Conservation (phyloP, 2,113 vertebrate genomes). For the Herpailurus yagouaroundi region DNA sequence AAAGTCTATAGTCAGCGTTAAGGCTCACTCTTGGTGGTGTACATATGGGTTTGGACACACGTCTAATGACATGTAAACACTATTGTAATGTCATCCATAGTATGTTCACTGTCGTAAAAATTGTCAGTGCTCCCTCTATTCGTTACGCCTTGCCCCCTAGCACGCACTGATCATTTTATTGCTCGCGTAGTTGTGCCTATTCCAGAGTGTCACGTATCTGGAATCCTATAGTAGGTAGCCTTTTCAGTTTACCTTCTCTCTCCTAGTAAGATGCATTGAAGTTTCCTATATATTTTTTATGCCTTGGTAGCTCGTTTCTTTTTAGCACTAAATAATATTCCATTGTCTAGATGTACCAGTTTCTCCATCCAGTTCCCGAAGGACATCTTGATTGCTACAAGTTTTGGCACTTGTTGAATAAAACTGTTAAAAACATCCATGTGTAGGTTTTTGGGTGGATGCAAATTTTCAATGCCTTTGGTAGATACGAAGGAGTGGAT, state of each 20-base stretch:
- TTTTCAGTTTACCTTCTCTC: neutral
- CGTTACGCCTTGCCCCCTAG: neutral
- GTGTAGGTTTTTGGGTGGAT: neutral
- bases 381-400: neutral
- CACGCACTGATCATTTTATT: neutral
- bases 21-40: neutral
- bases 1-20: neutral
- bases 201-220: neutral
- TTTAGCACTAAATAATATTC: neutral
- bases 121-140: neutral
- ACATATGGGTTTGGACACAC: neutral
- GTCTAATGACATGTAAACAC: neutral
- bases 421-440: neutral
- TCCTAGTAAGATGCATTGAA: neutral
- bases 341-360: neutral
- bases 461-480: neutral
- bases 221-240: neutral
- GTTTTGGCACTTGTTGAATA: neutral
- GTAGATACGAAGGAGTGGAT: neutral
- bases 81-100: neutral
- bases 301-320: neutral
- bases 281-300: neutral
- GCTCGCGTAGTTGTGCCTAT: neutral
- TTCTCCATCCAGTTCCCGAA: neutral
- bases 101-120: neutral